Evolutionary conservation across 2,797 vertebrate genomes (phyloP).

Genomic region (Rousettus madagascariensis): DNA sequence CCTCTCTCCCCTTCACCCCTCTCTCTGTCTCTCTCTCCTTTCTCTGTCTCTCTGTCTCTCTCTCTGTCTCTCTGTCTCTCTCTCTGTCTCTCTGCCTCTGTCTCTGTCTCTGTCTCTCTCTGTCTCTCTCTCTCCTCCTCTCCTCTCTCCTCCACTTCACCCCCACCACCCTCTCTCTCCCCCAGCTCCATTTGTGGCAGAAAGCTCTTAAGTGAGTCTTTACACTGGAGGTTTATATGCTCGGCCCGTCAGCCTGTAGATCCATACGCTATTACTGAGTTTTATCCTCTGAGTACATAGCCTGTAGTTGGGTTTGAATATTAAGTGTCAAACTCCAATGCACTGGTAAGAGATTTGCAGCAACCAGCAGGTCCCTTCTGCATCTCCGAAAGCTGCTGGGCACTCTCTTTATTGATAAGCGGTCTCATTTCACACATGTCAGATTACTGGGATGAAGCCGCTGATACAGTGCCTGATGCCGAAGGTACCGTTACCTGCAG

Average conservation of each 20-base stretch:
- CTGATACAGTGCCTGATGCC: constrained; percentile 14
- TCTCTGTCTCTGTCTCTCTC: too few species aligned
- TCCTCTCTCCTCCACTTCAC: background rate
- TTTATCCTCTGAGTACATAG: constrained; percentile 81
- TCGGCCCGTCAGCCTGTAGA: constrained; percentile 70
- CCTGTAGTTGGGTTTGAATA: constrained; percentile 81
- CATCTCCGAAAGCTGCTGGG: constrained; percentile 67
- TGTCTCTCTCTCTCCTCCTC: background rate
- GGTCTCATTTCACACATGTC: constrained; percentile 71
- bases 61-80: background rate
- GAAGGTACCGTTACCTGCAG: constrained; percentile 14
- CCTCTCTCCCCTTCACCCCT: background rate
- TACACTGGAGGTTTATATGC: constrained; percentile 75
- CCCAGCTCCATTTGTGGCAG: constrained; percentile 37
- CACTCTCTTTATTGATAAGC: constrained; percentile 63
- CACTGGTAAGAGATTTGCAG: constrained; percentile 73
- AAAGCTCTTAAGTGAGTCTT: constrained; percentile 60
- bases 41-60: too few species aligned
- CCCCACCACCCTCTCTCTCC: too few species aligned
- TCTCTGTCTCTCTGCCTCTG: background rate
- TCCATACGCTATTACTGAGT: constrained; percentile 77
- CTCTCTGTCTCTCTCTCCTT: background rate
- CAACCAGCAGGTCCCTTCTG: constrained; percentile 54
- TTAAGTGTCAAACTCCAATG: constrained; percentile 81
- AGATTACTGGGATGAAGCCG: constrained; percentile 16